Evolutionary conservation across 2,113 vertebrate genomes (phyloP).

Genomic region (Eurystomus gularis): DNA sequence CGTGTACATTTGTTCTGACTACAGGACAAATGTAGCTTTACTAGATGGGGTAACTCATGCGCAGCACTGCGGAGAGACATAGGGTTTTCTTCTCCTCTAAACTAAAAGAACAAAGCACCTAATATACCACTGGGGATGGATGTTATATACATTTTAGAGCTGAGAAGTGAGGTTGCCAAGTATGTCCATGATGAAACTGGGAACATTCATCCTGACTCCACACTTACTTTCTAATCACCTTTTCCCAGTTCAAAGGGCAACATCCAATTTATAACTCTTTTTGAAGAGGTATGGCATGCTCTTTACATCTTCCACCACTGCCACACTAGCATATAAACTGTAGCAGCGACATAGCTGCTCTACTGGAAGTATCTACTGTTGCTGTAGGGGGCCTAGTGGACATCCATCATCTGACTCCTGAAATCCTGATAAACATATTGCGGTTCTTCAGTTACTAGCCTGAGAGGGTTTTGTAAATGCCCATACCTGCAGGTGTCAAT

Average conservation of each 20-base stretch:
- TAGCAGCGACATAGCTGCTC: neutral
- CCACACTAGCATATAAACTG: neutral
- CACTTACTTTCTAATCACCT: neutral
- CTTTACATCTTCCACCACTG: neutral
- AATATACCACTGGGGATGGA: neutral
- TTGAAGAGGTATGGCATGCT: neutral
- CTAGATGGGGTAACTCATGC: neutral
- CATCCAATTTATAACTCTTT: neutral
- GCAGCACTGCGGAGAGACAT: neutral
- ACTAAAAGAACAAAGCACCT: neutral
- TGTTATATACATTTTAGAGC: neutral
- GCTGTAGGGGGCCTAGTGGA: accelerated
- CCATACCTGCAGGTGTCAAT: neutral
- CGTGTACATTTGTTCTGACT: neutral
- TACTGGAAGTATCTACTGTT: neutral
- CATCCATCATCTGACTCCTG: neutral
- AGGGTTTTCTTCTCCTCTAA: neutral
- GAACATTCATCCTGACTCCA: neutral
- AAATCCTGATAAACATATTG: neutral
- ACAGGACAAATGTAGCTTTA: neutral
- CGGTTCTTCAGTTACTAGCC: neutral
- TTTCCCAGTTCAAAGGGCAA: neutral
- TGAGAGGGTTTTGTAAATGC: neutral
- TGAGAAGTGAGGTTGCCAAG: neutral
- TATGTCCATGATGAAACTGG: neutral